Evolutionary conservation across 2,797 vertebrate genomes (phyloP), one percentile per base, ranked within the genome.

Genomic region (Sus cebifrons): DNA sequence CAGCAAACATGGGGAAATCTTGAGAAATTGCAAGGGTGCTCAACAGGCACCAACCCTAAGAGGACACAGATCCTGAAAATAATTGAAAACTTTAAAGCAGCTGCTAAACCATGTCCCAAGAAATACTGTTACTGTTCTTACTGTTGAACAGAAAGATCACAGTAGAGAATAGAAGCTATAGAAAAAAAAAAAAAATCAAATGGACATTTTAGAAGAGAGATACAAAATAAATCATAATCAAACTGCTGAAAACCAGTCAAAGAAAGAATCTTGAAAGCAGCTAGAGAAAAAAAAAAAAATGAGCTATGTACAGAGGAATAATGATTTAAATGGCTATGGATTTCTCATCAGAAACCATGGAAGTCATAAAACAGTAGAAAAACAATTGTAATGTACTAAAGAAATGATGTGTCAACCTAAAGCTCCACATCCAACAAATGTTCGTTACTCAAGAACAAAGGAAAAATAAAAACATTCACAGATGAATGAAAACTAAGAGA

Each of bases 201-300:
- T 64, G 14, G 14, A 54, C 44, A 18, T 81, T 87, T 71, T 79
- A 86, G n/a, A 93, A 86, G 20, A 20, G 21, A 60, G 44, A 92
- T 58, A 36, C 18, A 44, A 71, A 87, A 20, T 77, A 86, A 81
- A 87, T 73, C 56, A 15, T 11, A 71, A 64, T 52, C 17, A 71
- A 86, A 93, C 65, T 70, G 25, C 17, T 64, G 56, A 77, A 86
- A 86, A 58, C 16, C 18, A 64, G 58, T 11, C 16, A 44, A 36
- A 64, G 29, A 64, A 91, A 64, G 68, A 84, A 54, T 40, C n/a
- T 91, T 74, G 12, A 74, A 84, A 91, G n/a, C n/a, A 84, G 29
- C n/a, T 58, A 65, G 58, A 91, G 29, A 54, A 49, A 54, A 84
- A 74, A 54, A n/a, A n/a, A 84, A 84, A 81, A 32, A 21, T 52